Percentiles rank a stretch among this genome's conserved stretches.
Conservation (phyloP, 2,888 invertebrate species). For the Halictus ligatus region DNA sequence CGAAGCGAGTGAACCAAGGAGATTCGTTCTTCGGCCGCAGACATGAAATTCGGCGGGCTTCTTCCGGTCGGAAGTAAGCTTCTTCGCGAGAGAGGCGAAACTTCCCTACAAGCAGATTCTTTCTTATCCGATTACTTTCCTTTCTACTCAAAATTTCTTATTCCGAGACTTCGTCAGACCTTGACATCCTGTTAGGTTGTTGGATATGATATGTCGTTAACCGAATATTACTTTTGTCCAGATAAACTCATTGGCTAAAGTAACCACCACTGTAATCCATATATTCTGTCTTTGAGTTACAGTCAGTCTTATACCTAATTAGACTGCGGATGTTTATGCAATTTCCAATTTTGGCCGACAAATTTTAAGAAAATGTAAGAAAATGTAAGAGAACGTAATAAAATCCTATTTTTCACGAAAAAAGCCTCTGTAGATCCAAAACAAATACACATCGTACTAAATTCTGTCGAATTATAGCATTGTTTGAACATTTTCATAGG, state of each 20-base stretch:
- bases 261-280: too few species aligned
- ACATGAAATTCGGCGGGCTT: conserved; percentile 61
- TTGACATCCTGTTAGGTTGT: neutral
- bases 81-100: conserved; percentile 25
- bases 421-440: too few species aligned
- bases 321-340: too few species aligned
- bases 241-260: neutral
- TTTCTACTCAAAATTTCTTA: neutral
- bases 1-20: conserved; percentile 30
- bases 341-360: too few species aligned
- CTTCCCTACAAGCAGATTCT: neutral
- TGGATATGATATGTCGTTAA: neutral
- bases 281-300: neutral
- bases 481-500: too few species aligned
- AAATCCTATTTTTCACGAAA: too few species aligned
- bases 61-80: conserved; percentile 55
- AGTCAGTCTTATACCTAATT: neutral
- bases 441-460: too few species aligned
- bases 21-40: conserved; percentile 22
- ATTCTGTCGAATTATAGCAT: too few species aligned
- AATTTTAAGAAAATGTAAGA: too few species aligned
- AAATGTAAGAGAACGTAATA: too few species aligned
- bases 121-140: conserved; percentile 18
- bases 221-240: neutral
- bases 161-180: neutral